phyloP scores from a whole-genome alignment of 2,888 invertebrate species.

The Sminthurinus aureus region DNA sequence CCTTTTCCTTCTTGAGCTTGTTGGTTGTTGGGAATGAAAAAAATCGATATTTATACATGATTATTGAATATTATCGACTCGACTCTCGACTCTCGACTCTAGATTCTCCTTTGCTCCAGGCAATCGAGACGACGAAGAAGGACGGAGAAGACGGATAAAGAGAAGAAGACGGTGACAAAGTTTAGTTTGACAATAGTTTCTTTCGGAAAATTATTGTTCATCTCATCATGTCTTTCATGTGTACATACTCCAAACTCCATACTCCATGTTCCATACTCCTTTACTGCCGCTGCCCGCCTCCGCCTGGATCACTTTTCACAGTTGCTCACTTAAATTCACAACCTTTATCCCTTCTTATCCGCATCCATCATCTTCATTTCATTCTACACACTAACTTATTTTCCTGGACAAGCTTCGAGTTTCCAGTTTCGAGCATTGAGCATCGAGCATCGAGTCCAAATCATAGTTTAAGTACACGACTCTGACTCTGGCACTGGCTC shows the following conservation, averaged over 20 bases:
- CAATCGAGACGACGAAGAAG: slow-evolving; percentile 23
- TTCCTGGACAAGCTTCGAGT: not conserved
- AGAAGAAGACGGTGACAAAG: slow-evolving; percentile 37
- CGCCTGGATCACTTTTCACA: not conserved
- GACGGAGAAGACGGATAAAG: slow-evolving; percentile 1
- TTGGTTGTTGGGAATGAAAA: slow-evolving; percentile 2
- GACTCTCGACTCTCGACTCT: not conserved
- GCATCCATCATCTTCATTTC: slow-evolving; percentile 26
- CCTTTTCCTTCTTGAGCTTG: too few relatives aligned
- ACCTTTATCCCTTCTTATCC: slow-evolving; percentile 27
- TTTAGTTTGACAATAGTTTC: slow-evolving; percentile 46
- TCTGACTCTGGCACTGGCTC: not conserved
- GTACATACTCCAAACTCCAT: not conserved
- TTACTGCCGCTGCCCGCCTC: not conserved
- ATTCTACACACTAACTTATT: not conserved
- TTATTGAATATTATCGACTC: slow-evolving; percentile 54
- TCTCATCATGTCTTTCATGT: slow-evolving; percentile 42
- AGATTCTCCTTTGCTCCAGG: slow-evolving; percentile 24
- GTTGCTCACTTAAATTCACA: slow-evolving; percentile 17
- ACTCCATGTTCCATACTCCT: not conserved
- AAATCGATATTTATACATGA: slow-evolving; percentile 50
- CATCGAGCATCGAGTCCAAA: too few relatives aligned
- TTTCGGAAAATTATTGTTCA: slow-evolving; percentile 47
- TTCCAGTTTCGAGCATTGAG: not conserved
- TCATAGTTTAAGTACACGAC: too few relatives aligned